phyloP scores from a whole-genome alignment of 2,888 invertebrate species.

The Lottia gigantea region DNA sequence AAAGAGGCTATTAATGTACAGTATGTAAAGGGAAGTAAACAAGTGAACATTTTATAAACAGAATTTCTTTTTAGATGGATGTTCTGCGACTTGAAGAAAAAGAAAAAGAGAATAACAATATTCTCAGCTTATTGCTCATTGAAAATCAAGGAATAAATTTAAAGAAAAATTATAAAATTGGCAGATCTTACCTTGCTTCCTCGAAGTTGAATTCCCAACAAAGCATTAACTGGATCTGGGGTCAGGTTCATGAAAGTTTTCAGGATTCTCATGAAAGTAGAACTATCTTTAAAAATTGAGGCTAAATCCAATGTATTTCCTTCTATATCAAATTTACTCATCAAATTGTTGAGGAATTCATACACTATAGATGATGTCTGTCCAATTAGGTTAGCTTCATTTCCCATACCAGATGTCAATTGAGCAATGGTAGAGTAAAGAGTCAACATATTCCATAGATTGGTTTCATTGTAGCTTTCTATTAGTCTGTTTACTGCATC shows the following conservation, averaged over 20 bases:
- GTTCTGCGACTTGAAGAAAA: no score
- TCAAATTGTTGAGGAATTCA: slow-evolving; percentile 30
- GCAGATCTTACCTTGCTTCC: slow-evolving; percentile 28
- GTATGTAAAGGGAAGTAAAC: no score
- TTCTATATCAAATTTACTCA: slow-evolving; percentile 25
- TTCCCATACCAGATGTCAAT: slow-evolving; percentile 5
- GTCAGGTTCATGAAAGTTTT: slow-evolving; percentile 24
- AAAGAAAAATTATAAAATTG: no score
- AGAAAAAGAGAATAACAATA: no score
- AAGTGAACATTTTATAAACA: no score
- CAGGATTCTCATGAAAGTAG: slow-evolving; percentile 27
- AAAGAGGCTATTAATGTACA: no score
- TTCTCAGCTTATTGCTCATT: no score
- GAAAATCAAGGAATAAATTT: no score
- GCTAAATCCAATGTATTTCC: slow-evolving; percentile 35
- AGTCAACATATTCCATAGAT: slow-evolving; percentile 21
- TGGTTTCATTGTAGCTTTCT: slow-evolving; percentile 17
- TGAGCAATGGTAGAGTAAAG: slow-evolving; percentile 5
- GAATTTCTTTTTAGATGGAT: no score
- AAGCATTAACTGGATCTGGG: slow-evolving; percentile 30
- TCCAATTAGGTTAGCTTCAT: slow-evolving; percentile 14
- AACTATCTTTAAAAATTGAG: slow-evolving; percentile 31
- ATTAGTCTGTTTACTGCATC: slow-evolving; percentile 12
- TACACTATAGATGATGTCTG: slow-evolving; percentile 20
- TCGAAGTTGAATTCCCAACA: slow-evolving; percentile 29